These are phyloP conservation scores for Myotis lucifugus DNA, from an alignment of 2,113 vertebrate species.

Conservation along the genomic window DNA sequence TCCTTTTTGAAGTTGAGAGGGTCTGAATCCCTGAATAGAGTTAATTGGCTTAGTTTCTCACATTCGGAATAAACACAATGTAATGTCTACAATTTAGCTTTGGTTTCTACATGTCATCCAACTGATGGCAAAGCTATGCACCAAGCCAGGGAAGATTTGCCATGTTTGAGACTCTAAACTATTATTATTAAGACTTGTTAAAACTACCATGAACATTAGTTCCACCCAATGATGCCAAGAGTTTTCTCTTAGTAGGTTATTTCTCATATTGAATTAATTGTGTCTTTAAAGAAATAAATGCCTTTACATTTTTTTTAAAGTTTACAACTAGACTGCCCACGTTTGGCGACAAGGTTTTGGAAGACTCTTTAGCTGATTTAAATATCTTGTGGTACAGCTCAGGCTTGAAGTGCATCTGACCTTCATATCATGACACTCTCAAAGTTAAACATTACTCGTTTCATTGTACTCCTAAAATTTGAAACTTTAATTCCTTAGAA, in stretches of 20 bases:
- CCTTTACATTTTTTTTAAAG: background rate
- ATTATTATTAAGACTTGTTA: background rate
- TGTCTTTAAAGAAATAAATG: background rate
- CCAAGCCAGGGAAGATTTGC: background rate
- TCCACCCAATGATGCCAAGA: background rate
- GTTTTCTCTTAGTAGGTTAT: background rate
- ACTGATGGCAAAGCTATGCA: background rate
- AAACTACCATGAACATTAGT: background rate
- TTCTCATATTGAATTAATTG: background rate
- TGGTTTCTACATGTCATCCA: conserved; percentile 22
- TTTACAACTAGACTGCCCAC: conserved; percentile 18
- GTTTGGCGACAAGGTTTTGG: background rate
- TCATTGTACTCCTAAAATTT: background rate
- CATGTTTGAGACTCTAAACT: background rate
- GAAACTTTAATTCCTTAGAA: background rate
- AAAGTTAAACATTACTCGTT: background rate
- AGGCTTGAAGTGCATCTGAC: background rate
- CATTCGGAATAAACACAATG: conserved; percentile 47
- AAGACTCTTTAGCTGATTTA: background rate
- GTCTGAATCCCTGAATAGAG: background rate
- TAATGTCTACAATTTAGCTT: conserved; percentile 40
- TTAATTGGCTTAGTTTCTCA: conserved; percentile 46
- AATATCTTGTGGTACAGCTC: background rate
- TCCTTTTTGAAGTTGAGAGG: conserved; percentile 51
- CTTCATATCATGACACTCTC: background rate